Conservation (phyloP, 1,140 invertebrate species). For the Magallana angulata region DNA sequence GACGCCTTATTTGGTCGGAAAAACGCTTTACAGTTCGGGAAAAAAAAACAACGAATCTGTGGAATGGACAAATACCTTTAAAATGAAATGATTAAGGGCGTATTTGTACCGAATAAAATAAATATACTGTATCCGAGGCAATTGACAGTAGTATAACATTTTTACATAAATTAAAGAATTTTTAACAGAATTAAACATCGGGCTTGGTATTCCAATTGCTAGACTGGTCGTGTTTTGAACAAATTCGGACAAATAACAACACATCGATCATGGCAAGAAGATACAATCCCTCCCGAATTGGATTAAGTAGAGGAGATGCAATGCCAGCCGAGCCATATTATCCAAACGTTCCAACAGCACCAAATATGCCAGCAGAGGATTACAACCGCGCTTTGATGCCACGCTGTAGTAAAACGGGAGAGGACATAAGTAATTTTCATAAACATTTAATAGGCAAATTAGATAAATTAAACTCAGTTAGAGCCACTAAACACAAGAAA, state of each 20-base stretch:
- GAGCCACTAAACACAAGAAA: not conserved
- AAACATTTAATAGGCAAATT: conserved; percentile 4
- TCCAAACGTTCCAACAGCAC: not conserved
- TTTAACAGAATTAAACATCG: not conserved
- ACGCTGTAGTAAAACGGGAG: not conserved
- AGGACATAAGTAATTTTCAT: not conserved
- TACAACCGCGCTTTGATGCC: conserved; percentile 1
- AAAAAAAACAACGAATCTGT: too few species aligned
- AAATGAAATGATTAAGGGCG: too few species aligned
- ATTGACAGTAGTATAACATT: too few species aligned
- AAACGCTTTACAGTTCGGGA: not conserved
- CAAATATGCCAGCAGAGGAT: not conserved
- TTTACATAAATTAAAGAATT: too few species aligned
- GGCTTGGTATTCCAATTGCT: not conserved
- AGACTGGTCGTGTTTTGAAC: not conserved
- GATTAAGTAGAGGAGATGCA: conserved; percentile 8
- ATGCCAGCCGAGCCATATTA: not conserved
- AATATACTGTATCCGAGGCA: too few species aligned
- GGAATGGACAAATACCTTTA: too few species aligned
- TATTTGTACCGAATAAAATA: too few species aligned
- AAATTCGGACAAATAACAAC: not conserved
- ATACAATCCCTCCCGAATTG: conserved; percentile 8
- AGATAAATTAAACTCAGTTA: not conserved
- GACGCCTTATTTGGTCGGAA: conserved; percentile 24
- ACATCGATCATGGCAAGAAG: not conserved